Evolutionary conservation across 2,113 vertebrate species (phyloP).

Genomic region (Odontesthes bonariensis): DNA sequence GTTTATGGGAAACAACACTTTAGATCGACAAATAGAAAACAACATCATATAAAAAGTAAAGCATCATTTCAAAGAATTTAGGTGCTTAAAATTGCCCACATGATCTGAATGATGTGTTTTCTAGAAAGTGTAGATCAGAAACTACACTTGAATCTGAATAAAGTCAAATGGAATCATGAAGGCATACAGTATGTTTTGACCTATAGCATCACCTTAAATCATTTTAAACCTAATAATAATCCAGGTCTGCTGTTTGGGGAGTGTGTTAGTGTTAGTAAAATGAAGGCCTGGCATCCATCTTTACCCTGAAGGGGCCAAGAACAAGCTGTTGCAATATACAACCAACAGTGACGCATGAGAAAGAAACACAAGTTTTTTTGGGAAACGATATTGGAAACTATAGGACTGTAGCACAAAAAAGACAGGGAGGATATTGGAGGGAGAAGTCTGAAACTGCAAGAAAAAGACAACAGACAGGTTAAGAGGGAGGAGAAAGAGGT

Average conservation of each 20-base stretch:
- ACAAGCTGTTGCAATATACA: constrained; percentile 61
- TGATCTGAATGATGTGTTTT: background rate
- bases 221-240: constrained; percentile 11
- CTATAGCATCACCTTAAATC: background rate
- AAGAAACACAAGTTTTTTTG: background rate
- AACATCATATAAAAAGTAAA: background rate
- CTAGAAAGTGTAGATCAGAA: background rate
- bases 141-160: background rate
- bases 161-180: background rate
- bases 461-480: background rate
- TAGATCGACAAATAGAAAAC: background rate
- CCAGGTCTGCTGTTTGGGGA: constrained; percentile 52
- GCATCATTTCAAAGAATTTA: background rate
- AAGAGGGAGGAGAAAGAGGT: background rate
- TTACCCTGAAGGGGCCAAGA: constrained; percentile 48
- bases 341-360: constrained; percentile 37
- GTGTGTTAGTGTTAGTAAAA: constrained; percentile 26
- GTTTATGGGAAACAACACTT: background rate
- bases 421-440: too few species aligned
- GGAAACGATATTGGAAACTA: background rate
- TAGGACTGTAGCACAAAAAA: background rate
- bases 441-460: background rate
- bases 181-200: constrained; percentile 7
- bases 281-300: constrained; percentile 10
- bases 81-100: background rate